phyloP scores from a whole-genome alignment of 1,140 invertebrate species.

The Bombus fervidus region DNA sequence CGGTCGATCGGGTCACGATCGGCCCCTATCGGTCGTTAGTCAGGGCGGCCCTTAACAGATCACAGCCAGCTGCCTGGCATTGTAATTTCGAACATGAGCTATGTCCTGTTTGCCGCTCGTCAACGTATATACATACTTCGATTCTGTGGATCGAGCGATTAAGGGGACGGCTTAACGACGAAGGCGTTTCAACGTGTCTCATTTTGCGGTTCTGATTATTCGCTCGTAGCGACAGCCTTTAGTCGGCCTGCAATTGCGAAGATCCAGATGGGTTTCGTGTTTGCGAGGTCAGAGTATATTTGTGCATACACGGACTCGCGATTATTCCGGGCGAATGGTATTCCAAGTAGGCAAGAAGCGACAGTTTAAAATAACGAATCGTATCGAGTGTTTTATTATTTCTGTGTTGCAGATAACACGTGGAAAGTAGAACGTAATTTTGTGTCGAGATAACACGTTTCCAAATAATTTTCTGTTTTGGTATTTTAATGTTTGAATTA shows the following conservation, averaged over 20 bases:
- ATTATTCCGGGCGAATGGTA: too few species aligned
- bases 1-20: not conserved
- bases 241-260: not conserved
- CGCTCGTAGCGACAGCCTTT: not conserved
- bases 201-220: not conserved
- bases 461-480: too few species aligned
- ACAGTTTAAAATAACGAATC: not conserved
- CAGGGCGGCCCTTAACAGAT: conserved; percentile 39
- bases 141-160: not conserved
- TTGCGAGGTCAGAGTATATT: not conserved
- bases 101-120: conserved; percentile 40
- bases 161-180: not conserved
- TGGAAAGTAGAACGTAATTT: too few species aligned
- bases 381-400: not conserved
- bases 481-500: too few species aligned
- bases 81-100: conserved; percentile 50
- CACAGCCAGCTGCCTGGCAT: conserved; percentile 17
- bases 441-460: not conserved
- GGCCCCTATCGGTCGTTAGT: conserved; percentile 24
- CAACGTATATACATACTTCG: conserved; percentile 26
- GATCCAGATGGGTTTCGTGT: not conserved
- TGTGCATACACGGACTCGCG: too few species aligned
- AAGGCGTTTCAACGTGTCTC: conserved; percentile 3
- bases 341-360: too few species aligned
- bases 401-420: not conserved